Evolutionary conservation across 2,113 vertebrate genomes (phyloP).

Genomic region (Burhinus bistriatus): DNA sequence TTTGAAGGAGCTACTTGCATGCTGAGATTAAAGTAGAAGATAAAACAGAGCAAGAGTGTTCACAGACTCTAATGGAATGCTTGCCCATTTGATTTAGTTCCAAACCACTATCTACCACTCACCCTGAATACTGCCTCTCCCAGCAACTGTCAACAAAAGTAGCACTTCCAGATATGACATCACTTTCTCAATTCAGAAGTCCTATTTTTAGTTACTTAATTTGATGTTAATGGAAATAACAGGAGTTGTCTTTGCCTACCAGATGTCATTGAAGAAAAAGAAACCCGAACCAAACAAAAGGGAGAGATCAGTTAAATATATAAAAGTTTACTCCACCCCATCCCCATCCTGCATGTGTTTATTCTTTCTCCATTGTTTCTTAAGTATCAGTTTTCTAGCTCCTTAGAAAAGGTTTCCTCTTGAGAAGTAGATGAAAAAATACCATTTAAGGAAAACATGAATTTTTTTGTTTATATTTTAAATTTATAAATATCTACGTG

Average conservation of each 20-base stretch:
- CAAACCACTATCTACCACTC: not conserved
- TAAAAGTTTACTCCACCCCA: not conserved
- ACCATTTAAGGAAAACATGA: not conserved
- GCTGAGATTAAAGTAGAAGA: not conserved
- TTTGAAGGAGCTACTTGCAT: not conserved
- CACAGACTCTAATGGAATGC: not conserved
- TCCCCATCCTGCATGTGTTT: not conserved
- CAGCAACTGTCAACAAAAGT: not conserved
- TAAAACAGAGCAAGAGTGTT: not conserved
- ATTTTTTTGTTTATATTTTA: not conserved
- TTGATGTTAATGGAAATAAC: not conserved
- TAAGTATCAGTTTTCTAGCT: not conserved
- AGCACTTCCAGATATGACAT: not conserved
- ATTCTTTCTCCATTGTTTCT: conserved; percentile 9
- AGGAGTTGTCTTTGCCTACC: not conserved
- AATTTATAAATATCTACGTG: not conserved
- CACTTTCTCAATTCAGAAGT: not conserved
- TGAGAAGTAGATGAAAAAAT: not conserved
- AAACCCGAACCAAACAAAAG: not conserved
- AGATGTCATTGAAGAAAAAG: not conserved
- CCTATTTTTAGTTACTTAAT: conserved; percentile 19
- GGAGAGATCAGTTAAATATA: not conserved
- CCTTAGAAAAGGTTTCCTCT: not conserved
- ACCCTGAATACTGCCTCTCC: not conserved
- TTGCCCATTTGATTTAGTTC: not conserved